A percentile compares a stretch with the other conserved stretches of the same genome.
These are phyloP conservation scores for Psephotus haematonotus DNA, from an alignment of 2,113 vertebrate genomes.

Conservation along the genomic window DNA sequence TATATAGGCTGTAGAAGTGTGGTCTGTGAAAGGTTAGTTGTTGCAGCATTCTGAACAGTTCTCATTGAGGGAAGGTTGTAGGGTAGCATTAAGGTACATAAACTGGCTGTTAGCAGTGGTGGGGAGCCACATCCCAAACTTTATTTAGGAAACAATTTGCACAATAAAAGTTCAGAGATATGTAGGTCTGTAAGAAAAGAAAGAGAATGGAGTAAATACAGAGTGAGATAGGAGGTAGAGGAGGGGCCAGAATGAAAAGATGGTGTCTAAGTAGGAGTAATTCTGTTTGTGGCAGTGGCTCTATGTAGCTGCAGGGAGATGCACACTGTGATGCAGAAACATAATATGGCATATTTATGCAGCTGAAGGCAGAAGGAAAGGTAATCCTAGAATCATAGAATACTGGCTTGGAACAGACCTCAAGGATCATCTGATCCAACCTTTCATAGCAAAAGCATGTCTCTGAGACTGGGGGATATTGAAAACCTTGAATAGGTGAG, in stretches of 20 bases:
- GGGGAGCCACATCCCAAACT: neutral
- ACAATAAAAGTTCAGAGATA: neutral
- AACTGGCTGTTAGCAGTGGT: neutral
- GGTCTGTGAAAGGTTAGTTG: neutral
- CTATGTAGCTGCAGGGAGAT: neutral
- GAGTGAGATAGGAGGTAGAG: neutral
- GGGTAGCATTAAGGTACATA: neutral
- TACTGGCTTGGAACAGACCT: neutral
- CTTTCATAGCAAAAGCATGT: neutral
- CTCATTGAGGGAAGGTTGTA: neutral
- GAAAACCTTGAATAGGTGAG: neutral
- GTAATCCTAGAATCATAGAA: neutral
- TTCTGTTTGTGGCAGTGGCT: neutral
- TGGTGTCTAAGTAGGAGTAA: neutral
- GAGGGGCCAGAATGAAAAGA: neutral
- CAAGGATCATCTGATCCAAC: neutral
- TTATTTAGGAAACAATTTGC: neutral
- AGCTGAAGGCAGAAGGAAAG: neutral
- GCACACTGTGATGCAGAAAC: neutral
- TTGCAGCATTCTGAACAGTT: neutral
- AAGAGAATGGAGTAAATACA: neutral
- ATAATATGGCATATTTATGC: neutral
- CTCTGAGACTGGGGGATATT: neutral
- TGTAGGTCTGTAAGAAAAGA: neutral
- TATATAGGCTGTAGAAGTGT: neutral